Percentiles rank a stretch among this genome's conserved stretches.
These are phyloP conservation scores for Ataeniobius toweri DNA, from an alignment of 2,797 vertebrate genomes.

Conservation along the genomic window DNA sequence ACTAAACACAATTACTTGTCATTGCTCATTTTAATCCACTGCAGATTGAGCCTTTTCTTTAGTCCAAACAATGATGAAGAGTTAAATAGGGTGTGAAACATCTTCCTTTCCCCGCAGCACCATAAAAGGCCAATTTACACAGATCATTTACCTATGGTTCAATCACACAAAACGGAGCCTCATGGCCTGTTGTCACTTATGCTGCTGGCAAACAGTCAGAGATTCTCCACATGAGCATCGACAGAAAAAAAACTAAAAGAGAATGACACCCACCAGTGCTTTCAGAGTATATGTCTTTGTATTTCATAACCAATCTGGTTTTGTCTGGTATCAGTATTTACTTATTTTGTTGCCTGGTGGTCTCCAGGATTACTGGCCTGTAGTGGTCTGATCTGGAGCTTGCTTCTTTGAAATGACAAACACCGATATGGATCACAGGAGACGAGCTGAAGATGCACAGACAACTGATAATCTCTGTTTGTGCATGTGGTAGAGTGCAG, in stretches of 20 bases:
- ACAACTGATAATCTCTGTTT: slow-evolving; percentile 19
- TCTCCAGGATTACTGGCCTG: neutral
- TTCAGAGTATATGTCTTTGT: neutral
- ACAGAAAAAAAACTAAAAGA: neutral
- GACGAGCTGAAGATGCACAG: slow-evolving; percentile 14
- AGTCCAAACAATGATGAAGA: slow-evolving; percentile 60
- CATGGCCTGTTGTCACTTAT: slow-evolving; percentile 57
- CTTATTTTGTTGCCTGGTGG: neutral
- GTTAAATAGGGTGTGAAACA: slow-evolving; percentile 77
- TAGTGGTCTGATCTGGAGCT: neutral
- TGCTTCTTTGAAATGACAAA: slow-evolving; percentile 37
- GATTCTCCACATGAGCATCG: neutral
- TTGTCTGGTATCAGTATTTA: neutral
- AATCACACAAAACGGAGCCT: slow-evolving; percentile 41
- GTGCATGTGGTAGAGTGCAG: slow-evolving; percentile 5
- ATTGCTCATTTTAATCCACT: slow-evolving; percentile 44
- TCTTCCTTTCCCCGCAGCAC: slow-evolving; percentile 57
- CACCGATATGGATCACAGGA: slow-evolving; percentile 6
- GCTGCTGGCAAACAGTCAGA: slow-evolving; percentile 43
- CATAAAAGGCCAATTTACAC: slow-evolving; percentile 75
- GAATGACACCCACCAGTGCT: neutral
- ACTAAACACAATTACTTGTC: slow-evolving; percentile 22
- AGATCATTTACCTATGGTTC: slow-evolving; percentile 70
- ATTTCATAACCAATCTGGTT: neutral
- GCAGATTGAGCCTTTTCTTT: slow-evolving; percentile 49